phyloP scores from a whole-genome alignment of 1,140 invertebrate species.

The Schlechtendalia chinensis region DNA sequence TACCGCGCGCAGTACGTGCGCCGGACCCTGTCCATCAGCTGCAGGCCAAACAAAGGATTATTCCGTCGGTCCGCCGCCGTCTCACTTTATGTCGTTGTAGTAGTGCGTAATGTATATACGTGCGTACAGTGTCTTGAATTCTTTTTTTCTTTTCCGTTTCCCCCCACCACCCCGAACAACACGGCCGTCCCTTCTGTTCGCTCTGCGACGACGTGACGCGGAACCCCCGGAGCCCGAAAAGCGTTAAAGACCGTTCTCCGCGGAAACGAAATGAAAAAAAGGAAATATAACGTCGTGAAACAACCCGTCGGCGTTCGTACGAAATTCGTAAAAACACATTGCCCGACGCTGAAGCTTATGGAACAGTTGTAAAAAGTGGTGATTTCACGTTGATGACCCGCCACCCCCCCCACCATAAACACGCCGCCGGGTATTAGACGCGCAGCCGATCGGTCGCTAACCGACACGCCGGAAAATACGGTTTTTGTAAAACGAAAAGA shows the following conservation, averaged over 20 bases:
- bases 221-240: conserved; percentile 23
- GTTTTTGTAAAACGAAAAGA: no score
- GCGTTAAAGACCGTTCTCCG: conserved; percentile 12
- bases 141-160: neutral
- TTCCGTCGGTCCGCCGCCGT: conserved; percentile 38
- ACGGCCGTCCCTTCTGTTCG: neutral
- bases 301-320: neutral
- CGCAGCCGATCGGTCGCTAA: no score
- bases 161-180: neutral
- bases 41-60: conserved; percentile 49
- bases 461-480: no score
- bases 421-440: no score
- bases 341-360: no score
- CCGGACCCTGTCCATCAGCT: conserved; percentile 49
- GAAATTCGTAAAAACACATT: no score
- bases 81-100: conserved; percentile 26
- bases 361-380: no score
- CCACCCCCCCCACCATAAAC: no score
- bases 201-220: conserved; percentile 8
- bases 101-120: neutral
- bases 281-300: neutral
- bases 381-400: no score
- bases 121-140: neutral
- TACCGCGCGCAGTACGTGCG: conserved; percentile 44
- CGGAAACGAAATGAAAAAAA: conserved; percentile 6